phyloP scores from a whole-genome alignment of 2,113 vertebrate genomes.

The Atlantisia rogersi region DNA sequence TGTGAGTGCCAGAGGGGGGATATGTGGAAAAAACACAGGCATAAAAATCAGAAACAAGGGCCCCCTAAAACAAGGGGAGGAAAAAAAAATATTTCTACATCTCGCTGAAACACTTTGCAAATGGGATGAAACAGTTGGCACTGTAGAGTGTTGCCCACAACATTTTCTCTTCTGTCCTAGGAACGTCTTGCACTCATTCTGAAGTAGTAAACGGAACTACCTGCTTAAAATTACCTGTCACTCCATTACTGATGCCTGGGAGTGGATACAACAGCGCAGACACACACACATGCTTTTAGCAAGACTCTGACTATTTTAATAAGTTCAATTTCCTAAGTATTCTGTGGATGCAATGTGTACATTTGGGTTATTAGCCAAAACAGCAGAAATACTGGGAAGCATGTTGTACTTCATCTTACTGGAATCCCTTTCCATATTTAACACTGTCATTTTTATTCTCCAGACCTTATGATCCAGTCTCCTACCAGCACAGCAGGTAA shows the following conservation, averaged over 20 bases:
- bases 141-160: background rate
- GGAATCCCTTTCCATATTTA: background rate
- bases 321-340: background rate
- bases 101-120: background rate
- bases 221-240: background rate
- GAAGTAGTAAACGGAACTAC: background rate
- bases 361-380: background rate
- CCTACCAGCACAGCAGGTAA: background rate
- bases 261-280: background rate
- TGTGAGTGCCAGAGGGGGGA: background rate
- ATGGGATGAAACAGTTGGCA: background rate
- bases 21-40: background rate
- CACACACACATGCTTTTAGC: background rate
- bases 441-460: background rate
- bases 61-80: accelerated
- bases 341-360: background rate
- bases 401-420: background rate
- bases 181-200: background rate
- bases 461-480: background rate
- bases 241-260: background rate
- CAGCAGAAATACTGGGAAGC: background rate
- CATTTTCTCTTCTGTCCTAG: background rate
- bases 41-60: background rate
- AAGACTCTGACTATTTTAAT: background rate
- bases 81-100: background rate